Evolutionary conservation across 1,140 invertebrate genomes (phyloP), one percentile per base, ranked within the genome.

Genomic region (Cotesia typhae): DNA sequence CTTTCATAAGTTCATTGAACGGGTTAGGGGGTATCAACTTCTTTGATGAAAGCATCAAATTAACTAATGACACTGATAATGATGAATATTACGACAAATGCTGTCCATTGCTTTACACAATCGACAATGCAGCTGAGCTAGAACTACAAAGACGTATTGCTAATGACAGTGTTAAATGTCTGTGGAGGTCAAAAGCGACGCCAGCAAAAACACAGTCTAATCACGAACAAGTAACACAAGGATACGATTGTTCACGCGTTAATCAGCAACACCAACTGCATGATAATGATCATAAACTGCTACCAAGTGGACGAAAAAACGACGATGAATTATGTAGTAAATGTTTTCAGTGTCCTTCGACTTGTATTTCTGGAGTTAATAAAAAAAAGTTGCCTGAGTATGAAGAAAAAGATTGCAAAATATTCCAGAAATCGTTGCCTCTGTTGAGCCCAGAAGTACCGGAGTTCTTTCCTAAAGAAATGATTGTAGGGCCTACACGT

Each of bases 391-490:
- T 14, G 73, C 28, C 28, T 28, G 28, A 28, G 65, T 20, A 14
- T 65, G 35, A 37, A 57, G 63, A 67, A 37, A 51, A 60, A 17
- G 37, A 75, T 12, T 63, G 10, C 10, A 55, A 37, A 66, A 6
- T 10, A 60, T 10, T 70, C 20, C 17, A 61, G 14, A n/a, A 64
- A 64, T 41, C 69, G 12, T 59, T 72, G 0, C 78, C 80, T 4
- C 38, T 79, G 28, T 47, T 85, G 7, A 83, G 83, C 67, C 77
- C 83, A 4, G 81, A 85, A 60, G 84, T 85, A 5, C 83, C 84
- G 3, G 84, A 86, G 77, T 86, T 85, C 64, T 85, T 84, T 41
- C 84, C 84, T 0, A 85, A 85, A 47, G 41, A 47, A 47, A 47
- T 47, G 41, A 10, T 47, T 2, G 41, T 47, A 47, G 61, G 70